Conservation (phyloP, 2,113 vertebrate genomes). For the Rhinolophus ferrumequinum region DNA sequence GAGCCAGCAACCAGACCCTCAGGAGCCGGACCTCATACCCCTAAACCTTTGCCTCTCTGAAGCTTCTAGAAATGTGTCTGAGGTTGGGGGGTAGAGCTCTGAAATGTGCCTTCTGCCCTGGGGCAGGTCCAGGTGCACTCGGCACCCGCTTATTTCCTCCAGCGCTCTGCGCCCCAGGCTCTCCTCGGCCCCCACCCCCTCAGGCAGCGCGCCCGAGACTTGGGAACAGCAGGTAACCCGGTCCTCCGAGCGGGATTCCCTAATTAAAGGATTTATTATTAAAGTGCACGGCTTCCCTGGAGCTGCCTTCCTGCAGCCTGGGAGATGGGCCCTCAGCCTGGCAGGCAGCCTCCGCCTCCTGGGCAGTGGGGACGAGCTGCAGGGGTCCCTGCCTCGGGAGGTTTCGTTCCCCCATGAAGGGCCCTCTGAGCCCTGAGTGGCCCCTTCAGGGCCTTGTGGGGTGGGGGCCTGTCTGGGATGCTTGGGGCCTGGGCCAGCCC, state of each 20-base stretch:
- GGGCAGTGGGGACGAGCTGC: neutral
- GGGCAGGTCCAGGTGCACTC: neutral
- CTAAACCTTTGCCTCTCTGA: neutral
- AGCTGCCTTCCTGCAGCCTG: neutral
- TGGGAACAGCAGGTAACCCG: neutral
- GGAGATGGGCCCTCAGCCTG: neutral
- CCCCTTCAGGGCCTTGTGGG: neutral
- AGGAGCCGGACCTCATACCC: neutral
- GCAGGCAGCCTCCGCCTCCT: neutral
- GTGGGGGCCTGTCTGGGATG: neutral
- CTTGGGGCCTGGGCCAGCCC: neutral
- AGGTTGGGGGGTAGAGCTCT: neutral
- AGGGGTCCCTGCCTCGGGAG: neutral
- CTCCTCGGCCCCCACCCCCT: neutral
- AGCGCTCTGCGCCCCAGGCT: neutral
- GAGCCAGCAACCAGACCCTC: neutral
- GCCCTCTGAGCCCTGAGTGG: neutral
- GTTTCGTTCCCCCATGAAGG: no score
- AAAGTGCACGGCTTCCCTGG: neutral
- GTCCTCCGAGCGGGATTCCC: constrained; percentile 1
- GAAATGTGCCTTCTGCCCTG: neutral
- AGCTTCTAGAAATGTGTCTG: neutral
- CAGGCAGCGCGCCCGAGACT: neutral
- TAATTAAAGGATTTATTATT: constrained; percentile 46
- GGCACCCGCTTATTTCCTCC: neutral